These are phyloP conservation scores for Puffinus mauretanicus DNA, from an alignment of 2,113 vertebrate species.

Conservation along the genomic window DNA sequence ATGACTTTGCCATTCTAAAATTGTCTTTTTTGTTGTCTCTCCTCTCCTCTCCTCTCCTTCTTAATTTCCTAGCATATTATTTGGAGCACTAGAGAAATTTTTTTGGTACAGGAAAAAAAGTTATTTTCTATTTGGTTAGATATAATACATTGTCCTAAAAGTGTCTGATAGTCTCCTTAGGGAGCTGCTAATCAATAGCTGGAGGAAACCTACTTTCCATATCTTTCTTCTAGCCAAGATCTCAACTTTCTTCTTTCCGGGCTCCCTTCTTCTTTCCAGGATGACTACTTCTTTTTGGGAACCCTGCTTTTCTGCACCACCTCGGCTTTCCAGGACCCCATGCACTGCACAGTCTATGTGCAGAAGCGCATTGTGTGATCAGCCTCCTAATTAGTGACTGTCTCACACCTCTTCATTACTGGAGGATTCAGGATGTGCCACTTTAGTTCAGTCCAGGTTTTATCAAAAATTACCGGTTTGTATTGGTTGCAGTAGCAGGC, in stretches of 20 bases:
- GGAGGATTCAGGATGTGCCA: background rate
- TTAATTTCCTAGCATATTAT: background rate
- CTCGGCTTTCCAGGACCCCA: background rate
- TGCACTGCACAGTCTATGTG: background rate
- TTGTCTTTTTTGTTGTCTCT: background rate
- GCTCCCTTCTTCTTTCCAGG: background rate
- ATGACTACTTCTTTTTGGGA: background rate
- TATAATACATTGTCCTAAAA: background rate
- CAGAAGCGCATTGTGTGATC: background rate
- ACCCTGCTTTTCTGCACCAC: background rate
- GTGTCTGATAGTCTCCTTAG: background rate
- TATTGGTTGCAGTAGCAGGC: background rate
- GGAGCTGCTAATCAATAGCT: background rate
- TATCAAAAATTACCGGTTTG: background rate
- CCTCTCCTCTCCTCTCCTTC: too few species aligned
- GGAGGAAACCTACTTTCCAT: background rate
- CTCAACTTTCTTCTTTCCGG: background rate
- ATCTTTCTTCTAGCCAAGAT: background rate
- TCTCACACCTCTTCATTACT: background rate
- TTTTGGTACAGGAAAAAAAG: background rate
- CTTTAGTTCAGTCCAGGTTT: background rate
- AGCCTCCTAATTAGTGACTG: background rate
- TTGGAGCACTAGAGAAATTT: background rate
- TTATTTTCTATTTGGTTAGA: background rate
- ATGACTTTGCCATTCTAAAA: slow-evolving; percentile 12